Evolutionary conservation across 2,113 vertebrate genomes (phyloP).

Genomic region (Nettapus auritus): DNA sequence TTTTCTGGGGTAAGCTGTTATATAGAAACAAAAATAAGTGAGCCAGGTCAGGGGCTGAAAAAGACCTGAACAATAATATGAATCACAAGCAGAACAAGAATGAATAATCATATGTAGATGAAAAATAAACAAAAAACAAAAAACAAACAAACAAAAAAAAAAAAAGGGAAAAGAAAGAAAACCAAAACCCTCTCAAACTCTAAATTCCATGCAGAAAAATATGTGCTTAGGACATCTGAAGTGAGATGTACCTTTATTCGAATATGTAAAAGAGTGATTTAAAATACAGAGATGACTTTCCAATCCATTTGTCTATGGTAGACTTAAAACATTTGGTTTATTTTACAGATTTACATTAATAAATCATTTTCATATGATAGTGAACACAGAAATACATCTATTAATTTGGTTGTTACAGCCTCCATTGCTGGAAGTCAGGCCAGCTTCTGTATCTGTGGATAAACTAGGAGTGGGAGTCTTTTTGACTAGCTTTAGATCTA

Average conservation of each 20-base stretch:
- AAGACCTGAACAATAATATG: neutral
- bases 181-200: neutral
- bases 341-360: neutral
- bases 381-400: neutral
- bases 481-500: neutral
- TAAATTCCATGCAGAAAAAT: neutral
- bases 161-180: too few relatives aligned
- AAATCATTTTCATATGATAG: neutral
- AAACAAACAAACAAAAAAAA: too few relatives aligned
- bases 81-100: neutral
- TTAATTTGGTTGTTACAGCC: neutral
- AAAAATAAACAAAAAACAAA: too few relatives aligned
- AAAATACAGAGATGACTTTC: neutral
- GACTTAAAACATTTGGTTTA: neutral
- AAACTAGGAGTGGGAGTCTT: neutral
- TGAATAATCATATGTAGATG: neutral
- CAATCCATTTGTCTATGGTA: neutral
- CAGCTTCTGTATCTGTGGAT: neutral
- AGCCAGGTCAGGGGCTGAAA: neutral
- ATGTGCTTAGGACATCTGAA: neutral
- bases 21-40: neutral
- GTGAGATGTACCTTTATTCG: neutral
- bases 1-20: neutral
- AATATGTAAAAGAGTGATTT: neutral
- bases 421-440: neutral